phyloP scores from a whole-genome alignment of 2,113 vertebrate genomes.

The Phalacrocorax pelagicus region DNA sequence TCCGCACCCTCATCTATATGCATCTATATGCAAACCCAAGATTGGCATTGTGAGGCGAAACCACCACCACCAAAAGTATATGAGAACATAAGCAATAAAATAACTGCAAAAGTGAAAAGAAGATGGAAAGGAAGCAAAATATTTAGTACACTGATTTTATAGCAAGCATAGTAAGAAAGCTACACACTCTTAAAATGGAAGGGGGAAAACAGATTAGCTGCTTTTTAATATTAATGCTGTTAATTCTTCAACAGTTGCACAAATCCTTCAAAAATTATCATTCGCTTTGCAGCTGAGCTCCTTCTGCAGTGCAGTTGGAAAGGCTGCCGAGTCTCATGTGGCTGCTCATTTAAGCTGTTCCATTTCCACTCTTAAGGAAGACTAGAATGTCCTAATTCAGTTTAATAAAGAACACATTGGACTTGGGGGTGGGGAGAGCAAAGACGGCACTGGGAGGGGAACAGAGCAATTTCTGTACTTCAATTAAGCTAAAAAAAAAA shows the following conservation, averaged over 20 bases:
- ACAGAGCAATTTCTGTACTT: neutral
- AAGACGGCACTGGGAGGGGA: neutral
- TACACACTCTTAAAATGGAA: neutral
- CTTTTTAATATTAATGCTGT: conserved; percentile 47
- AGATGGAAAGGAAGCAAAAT: neutral
- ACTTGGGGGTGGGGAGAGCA: conserved; percentile 15
- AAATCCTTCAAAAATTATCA: conserved; percentile 56
- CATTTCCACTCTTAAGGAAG: conserved; percentile 53
- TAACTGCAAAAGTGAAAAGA: neutral
- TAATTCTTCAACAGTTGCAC: conserved; percentile 39
- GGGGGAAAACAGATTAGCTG: conserved; percentile 14
- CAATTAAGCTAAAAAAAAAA: neutral
- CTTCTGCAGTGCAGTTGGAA: conserved; percentile 45
- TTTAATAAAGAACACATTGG: conserved; percentile 58
- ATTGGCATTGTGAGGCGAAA: neutral
- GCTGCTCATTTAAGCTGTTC: conserved; percentile 54
- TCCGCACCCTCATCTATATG: neutral
- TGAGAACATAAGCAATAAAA: neutral
- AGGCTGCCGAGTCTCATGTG: conserved; percentile 48
- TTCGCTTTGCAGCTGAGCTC: conserved; percentile 38
- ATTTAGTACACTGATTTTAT: neutral
- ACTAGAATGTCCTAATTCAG: conserved; percentile 57
- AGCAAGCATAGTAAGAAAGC: neutral
- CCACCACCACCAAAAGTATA: neutral
- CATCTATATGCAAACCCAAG: neutral